Base-by-base conservation (phyloP, 1,140 invertebrate species). In the Drosophila pandora region DNA sequence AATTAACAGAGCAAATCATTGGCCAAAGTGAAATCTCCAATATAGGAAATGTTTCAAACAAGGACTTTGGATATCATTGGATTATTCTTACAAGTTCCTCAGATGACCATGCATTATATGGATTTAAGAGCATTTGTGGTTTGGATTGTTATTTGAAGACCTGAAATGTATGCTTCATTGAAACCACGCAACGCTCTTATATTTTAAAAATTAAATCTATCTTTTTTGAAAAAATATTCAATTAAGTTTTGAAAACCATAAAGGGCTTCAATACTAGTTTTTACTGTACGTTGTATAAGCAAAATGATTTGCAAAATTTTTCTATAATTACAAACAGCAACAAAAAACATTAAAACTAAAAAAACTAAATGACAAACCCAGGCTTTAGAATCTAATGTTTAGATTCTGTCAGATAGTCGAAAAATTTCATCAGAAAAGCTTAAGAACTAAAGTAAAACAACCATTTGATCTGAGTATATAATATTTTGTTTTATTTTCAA, bases 401-500 rank as follows among this genome's bases (percentile, higher is more conserved):
- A 17, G 41, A 43, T 43, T 43, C 41, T 43, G 41, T 43, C n/a
- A 43, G 41, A 43, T 43, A 43, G 8, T 7, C 41, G 8, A 4
- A 21, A 43, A 8, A 43, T 43, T 43, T 43, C 41, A 43, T 43
- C 41, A 43, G 41, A 17, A 39, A 17, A 21, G 2, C 6, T 21
- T 7, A 17, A 43, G 13, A 17, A 17, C 2, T 43, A 9, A 21
- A 43, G 8, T 8, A 2, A 30, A 41, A 22, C 13, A 30, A 17
- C 13, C 13, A 12, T 37, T 37, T 37, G 3, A 3, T 43, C 13
- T 49, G 8, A 56, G 22, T 74, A 41, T 10, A 23, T 56, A 55
- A 55, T 30, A 72, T 72, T n/a, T 43, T 39, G 13, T 41, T 69
- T 64, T 74, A 74, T 74, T 64, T 69, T 47, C 9, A 52, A 52